These are phyloP conservation scores for Poeciliopsis presidionis DNA, from an alignment of 2,797 vertebrate genomes.

Conservation along the genomic window DNA sequence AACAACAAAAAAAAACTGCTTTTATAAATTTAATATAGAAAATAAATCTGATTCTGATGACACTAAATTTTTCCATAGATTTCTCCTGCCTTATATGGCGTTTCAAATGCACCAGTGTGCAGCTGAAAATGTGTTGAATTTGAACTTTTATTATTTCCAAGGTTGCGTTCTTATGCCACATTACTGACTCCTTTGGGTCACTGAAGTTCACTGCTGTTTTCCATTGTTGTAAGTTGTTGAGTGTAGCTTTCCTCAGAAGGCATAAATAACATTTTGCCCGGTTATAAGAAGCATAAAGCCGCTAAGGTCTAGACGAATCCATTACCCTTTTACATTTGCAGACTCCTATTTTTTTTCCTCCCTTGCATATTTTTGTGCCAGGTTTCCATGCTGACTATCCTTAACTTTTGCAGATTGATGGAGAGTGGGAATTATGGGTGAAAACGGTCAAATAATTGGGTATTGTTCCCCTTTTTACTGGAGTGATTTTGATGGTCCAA, in stretches of 20 bases:
- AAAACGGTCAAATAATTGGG: neutral
- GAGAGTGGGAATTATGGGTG: neutral
- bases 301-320: neutral
- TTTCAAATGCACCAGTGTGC: neutral
- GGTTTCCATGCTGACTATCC: neutral
- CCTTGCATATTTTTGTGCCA: neutral
- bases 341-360: neutral
- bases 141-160: neutral
- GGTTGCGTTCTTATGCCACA: neutral
- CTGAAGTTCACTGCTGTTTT: neutral
- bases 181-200: neutral
- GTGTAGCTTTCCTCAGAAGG: neutral
- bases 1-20: no score
- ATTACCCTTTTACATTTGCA: neutral
- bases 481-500: neutral
- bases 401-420: neutral
- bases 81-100: no score
- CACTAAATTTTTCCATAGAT: no score
- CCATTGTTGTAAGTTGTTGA: neutral
- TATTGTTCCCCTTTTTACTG: neutral
- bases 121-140: neutral
- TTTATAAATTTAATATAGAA: no score
- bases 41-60: no score
- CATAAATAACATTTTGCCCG: neutral
- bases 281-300: neutral